Evolutionary conservation across 2,888 invertebrate species (phyloP), one percentile per base, ranked within the genome.

Genomic region (Dusona sp.): DNA sequence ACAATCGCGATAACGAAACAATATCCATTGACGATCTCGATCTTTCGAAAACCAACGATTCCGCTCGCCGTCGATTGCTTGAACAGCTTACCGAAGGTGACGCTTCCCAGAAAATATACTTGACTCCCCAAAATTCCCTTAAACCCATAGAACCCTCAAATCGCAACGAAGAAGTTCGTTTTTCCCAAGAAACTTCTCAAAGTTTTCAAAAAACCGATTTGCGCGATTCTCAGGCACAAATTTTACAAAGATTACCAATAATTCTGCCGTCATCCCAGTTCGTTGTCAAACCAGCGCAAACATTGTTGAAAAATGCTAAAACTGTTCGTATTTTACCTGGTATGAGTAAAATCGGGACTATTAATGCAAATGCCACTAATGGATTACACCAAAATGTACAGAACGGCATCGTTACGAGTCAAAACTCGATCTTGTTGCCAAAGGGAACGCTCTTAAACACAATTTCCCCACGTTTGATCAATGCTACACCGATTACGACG

Each of bases 181-280:
- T 64, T 25, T 3, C 29, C 3, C 25, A 25, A 36, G 79, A 79
- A 64, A 45, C 79, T 72, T 65, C 80, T 61, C 91, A 90, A 77
- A 88, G 68, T 74, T 70, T 72, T 57, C 88, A 87, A 54, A 84
- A 87, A 9, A 86, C 84, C 19, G 87, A 78, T 8, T 79, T 89
- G 25, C 79, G 90, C 4, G 89, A 78, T 79, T 90, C 91, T 7
- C 91, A 91, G 65, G 88, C 91, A 2, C 93, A 92, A 82, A 91
- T 92, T 64, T 84, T 92, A 8, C 90, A 92, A 64, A 92, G 91
- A 48, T 72, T 92, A 82, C 91, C 92, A 4, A 88, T 91, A 11
- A 88, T 92, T 57, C 77, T 92, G 57, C 92, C 92, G 9, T 91
- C 93, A 4, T 92, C 93, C n/a, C 93, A 93, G 79, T 92, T 91